Evolutionary conservation across 1,140 invertebrate species (phyloP).

Genomic region (Limonius californicus): DNA sequence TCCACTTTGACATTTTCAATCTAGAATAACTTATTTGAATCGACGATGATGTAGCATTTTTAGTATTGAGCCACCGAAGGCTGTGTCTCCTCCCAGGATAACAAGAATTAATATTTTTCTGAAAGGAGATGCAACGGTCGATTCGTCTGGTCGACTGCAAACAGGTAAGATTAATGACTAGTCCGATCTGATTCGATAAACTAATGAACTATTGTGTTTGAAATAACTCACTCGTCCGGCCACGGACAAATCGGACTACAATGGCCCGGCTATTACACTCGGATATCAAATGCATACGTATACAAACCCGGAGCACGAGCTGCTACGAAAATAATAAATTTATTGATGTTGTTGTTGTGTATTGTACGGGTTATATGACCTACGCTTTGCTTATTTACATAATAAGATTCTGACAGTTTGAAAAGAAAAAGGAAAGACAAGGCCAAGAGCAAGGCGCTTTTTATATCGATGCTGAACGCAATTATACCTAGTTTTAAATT

Average conservation of each 20-base stretch:
- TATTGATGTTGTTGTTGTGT: slow-evolving; percentile 5
- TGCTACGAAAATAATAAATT: slow-evolving; percentile 1
- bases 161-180: slow-evolving; percentile 42
- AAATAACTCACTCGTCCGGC: slow-evolving; percentile 40
- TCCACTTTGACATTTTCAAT: background rate
- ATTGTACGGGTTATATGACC: background rate
- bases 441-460: no score
- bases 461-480: no score
- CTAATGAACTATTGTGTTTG: slow-evolving; percentile 47
- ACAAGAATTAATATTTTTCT: background rate
- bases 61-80: background rate
- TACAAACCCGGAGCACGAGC: background rate
- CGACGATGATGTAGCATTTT: background rate
- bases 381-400: background rate
- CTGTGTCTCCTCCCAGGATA: background rate
- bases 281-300: background rate
- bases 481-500: no score
- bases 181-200: slow-evolving; percentile 45
- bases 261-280: slow-evolving; percentile 23
- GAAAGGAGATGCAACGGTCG: background rate
- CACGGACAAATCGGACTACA: slow-evolving; percentile 32
- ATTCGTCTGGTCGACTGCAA: slow-evolving; percentile 5
- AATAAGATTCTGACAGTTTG: background rate
- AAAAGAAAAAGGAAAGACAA: background rate
- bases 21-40: background rate